phyloP scores from a whole-genome alignment of 1,140 invertebrate species.

The Camponotus vicinus region DNA sequence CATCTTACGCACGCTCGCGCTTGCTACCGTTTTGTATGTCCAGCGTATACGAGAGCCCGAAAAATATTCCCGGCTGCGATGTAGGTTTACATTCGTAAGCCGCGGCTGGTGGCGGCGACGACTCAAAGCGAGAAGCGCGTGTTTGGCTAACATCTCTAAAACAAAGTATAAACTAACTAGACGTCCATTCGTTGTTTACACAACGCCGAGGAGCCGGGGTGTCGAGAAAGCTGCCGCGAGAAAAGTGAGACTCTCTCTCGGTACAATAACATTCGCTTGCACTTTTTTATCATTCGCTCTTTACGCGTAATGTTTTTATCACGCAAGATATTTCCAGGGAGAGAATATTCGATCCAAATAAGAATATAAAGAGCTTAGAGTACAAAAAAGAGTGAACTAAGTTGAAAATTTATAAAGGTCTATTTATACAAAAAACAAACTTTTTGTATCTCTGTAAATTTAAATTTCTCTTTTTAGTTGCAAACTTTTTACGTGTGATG shows the following conservation, averaged over 20 bases:
- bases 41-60: conserved; percentile 41
- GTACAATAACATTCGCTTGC: conserved; percentile 77
- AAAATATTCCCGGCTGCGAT: conserved; percentile 61
- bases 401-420: not conserved
- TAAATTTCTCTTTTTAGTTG: not conserved
- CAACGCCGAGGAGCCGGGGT: conserved; percentile 74
- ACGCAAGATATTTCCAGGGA: not conserved
- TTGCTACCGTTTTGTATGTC: not conserved
- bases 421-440: not conserved
- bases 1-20: not conserved
- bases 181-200: conserved; percentile 81
- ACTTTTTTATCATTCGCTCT: conserved; percentile 72
- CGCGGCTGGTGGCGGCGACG: conserved; percentile 68
- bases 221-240: conserved; percentile 47
- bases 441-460: not conserved
- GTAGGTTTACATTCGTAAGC: conserved; percentile 71
- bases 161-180: conserved; percentile 84
- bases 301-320: conserved; percentile 4
- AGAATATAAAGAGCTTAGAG: not conserved
- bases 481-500: not conserved
- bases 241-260: conserved; percentile 34
- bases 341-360: not conserved
- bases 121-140: conserved; percentile 78
- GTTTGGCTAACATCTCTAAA: conserved; percentile 84
- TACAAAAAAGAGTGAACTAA: not conserved